Evolutionary conservation across 92 coral and sea anemone species (phyloP).

Genomic region (Palythoa caribaeorum): DNA sequence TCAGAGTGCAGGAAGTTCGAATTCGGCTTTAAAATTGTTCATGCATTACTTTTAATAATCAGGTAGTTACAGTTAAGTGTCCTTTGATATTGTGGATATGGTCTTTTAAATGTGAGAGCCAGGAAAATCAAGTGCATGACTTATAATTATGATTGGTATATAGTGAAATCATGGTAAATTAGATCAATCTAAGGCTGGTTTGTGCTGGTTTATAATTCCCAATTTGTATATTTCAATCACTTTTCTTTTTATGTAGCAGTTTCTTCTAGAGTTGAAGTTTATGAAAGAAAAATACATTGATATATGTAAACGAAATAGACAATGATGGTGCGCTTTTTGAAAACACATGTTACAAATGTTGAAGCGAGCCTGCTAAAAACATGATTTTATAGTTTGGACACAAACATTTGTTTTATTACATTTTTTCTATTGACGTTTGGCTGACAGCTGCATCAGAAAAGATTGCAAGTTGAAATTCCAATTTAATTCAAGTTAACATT

Average conservation of each 20-base stretch:
- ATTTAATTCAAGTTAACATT: no score
- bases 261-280: not conserved
- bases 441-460: not conserved
- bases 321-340: not conserved
- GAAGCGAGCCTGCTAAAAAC: not conserved
- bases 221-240: not conserved
- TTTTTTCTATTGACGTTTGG: not conserved
- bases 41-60: not conserved
- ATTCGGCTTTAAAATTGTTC: not conserved
- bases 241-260: not conserved
- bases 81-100: not conserved
- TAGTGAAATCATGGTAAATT: not conserved
- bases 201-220: not conserved
- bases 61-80: not conserved
- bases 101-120: not conserved
- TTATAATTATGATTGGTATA: not conserved
- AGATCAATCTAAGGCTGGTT: not conserved
- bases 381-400: not conserved
- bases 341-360: not conserved
- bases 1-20: not conserved
- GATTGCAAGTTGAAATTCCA: not conserved
- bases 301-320: not conserved
- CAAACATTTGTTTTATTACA: not conserved
- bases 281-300: not conserved
- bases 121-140: not conserved